Conservation (phyloP, 2,797 vertebrate species). For the Scomberomorus guttatus region DNA sequence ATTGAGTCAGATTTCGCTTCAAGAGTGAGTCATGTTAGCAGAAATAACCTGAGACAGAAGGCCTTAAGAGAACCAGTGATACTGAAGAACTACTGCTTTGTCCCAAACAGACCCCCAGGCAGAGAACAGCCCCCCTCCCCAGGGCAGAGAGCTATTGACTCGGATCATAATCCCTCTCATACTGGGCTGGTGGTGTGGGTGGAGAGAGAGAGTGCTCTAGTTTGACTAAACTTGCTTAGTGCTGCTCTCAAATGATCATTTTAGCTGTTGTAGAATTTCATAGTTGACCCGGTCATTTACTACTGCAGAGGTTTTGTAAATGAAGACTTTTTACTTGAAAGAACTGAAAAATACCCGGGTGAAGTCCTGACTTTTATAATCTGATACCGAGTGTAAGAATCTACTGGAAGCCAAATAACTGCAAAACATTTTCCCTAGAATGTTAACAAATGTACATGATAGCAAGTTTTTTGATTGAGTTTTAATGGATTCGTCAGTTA, state of each 20-base stretch:
- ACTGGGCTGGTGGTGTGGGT: constrained; percentile 33
- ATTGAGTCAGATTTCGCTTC: constrained; percentile 70
- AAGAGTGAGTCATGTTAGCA: constrained; percentile 69
- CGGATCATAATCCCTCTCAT: constrained; percentile 43
- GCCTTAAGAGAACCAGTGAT: constrained; percentile 58
- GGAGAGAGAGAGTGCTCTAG: neutral
- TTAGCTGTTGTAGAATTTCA: constrained; percentile 14
- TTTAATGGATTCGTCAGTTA: neutral
- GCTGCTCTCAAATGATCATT: constrained; percentile 20
- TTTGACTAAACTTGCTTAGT: constrained; percentile 14
- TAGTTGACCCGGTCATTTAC: neutral
- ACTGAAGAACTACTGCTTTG: constrained; percentile 74
- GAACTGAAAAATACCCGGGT: neutral
- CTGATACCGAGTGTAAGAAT: neutral
- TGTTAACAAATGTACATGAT: neutral
- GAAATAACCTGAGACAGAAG: constrained; percentile 75
- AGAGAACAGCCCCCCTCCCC: constrained; percentile 49
- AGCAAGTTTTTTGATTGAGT: neutral
- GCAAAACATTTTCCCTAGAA: neutral
- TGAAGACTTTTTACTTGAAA: neutral
- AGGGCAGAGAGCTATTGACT: constrained; percentile 56
- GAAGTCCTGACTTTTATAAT: neutral
- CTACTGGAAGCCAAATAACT: too few species aligned
- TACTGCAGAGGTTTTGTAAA: neutral
- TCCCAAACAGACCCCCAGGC: constrained; percentile 45